phyloP scores from a whole-genome alignment of 1,140 invertebrate species.

The Drosophila insularis region DNA sequence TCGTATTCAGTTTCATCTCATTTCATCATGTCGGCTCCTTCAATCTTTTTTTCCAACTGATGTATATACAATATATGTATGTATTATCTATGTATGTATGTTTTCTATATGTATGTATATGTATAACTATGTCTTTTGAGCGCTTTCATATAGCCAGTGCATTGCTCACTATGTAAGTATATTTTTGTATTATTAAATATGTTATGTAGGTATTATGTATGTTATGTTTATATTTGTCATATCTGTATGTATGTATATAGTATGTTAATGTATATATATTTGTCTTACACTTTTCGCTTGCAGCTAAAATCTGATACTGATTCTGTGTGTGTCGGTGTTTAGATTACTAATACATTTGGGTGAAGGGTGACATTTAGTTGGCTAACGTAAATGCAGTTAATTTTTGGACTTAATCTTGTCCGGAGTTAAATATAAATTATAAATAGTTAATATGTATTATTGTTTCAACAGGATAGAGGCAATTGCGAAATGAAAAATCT shows the following conservation, averaged over 20 bases:
- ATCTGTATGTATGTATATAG: conserved; percentile 27
- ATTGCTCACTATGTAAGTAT: conserved; percentile 50
- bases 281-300: conserved; percentile 54
- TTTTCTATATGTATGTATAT: conserved; percentile 1
- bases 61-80: conserved; percentile 11
- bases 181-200: conserved; percentile 20
- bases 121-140: conserved; percentile 63
- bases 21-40: conserved; percentile 37
- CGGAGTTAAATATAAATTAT: conserved; percentile 7
- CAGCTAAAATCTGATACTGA: conserved; percentile 72
- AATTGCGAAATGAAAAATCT: background rate
- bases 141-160: conserved; percentile 60
- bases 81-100: conserved; percentile 9
- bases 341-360: conserved; percentile 2
- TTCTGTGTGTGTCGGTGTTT: conserved; percentile 36
- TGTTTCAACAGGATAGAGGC: conserved; percentile 1
- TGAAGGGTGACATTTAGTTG: conserved; percentile 19
- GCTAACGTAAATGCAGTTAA: conserved; percentile 16
- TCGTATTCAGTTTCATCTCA: conserved; percentile 39
- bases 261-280: conserved; percentile 29
- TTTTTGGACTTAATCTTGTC: background rate
- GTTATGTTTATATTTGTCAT: conserved; percentile 23
- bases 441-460: conserved; percentile 5
- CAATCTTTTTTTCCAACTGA: conserved; percentile 14
- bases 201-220: conserved; percentile 7